Conservation (phyloP, 2,888 invertebrate species). For the Trichopoda pennipes region DNA sequence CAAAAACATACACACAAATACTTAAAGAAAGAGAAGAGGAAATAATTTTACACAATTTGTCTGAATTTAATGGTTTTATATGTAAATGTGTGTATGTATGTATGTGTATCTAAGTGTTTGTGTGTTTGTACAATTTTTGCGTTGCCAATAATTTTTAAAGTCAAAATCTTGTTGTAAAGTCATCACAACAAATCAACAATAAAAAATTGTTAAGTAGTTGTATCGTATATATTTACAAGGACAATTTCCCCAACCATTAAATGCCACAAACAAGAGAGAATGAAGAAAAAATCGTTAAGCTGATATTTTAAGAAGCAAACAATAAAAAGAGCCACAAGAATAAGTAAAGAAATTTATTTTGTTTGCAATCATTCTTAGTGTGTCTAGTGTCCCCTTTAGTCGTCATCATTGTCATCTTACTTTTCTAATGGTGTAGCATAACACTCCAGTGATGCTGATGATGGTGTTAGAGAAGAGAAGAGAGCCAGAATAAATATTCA, state of each 20-base stretch:
- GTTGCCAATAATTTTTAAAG: slow-evolving; percentile 8
- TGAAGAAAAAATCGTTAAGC: slow-evolving; percentile 40
- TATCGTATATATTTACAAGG: slow-evolving; percentile 14
- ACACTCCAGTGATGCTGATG: slow-evolving; percentile 21
- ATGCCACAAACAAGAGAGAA: neutral
- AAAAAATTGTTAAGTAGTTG: slow-evolving; percentile 11
- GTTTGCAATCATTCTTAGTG: slow-evolving; percentile 15
- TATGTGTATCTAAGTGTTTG: neutral
- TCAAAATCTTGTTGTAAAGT: neutral
- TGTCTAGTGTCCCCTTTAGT: slow-evolving; percentile 29
- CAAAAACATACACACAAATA: neutral
- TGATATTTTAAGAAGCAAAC: slow-evolving; percentile 35
- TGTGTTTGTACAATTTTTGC: neutral
- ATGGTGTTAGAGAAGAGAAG: neutral
- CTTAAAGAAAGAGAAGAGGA: neutral
- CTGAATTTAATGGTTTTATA: neutral
- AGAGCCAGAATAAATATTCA: neutral
- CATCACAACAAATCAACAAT: slow-evolving; percentile 35
- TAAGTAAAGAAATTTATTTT: slow-evolving; percentile 31
- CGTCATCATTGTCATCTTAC: neutral
- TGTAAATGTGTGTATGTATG: too few relatives aligned
- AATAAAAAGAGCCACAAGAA: slow-evolving; percentile 6
- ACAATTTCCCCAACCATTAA: slow-evolving; percentile 26
- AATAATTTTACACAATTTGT: neutral
- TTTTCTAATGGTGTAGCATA: slow-evolving; percentile 25